Evolutionary conservation across 2,113 vertebrate genomes (phyloP).

Genomic region (Phalacrocorax aristotelis): DNA sequence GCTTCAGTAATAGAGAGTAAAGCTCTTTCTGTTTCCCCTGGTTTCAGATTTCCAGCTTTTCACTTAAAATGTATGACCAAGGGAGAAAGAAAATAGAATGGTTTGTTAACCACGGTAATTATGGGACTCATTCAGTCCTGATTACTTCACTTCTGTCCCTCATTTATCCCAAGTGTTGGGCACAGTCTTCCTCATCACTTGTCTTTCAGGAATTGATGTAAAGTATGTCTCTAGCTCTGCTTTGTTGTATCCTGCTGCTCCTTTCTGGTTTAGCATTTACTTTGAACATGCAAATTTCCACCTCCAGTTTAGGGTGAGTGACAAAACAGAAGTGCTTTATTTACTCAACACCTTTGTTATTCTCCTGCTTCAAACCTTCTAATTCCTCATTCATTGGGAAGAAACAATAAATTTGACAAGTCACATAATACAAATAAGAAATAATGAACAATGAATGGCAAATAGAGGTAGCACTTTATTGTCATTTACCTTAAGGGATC

Average conservation of each 20-base stretch:
- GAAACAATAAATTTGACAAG: slow-evolving; percentile 35
- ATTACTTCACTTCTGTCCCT: background rate
- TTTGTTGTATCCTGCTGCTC: background rate
- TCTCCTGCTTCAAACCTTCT: background rate
- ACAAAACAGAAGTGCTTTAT: slow-evolving; percentile 22
- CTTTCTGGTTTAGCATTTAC: background rate
- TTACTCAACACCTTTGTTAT: background rate
- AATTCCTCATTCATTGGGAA: slow-evolving; percentile 23
- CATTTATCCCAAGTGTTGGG: background rate
- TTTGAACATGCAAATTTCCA: background rate
- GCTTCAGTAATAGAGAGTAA: background rate
- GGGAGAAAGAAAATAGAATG: background rate
- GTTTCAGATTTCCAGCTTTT: slow-evolving; percentile 16
- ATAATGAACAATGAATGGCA: background rate
- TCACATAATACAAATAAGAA: background rate
- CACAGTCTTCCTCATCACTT: background rate
- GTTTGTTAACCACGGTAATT: slow-evolving; percentile 33
- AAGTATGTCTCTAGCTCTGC: background rate
- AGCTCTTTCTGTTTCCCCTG: background rate
- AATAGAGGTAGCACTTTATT: background rate
- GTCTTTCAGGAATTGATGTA: slow-evolving; percentile 1
- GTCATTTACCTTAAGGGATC: background rate
- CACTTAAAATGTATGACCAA: background rate
- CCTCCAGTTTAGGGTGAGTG: background rate
- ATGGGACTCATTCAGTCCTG: background rate